Percentiles rank a stretch among this genome's conserved stretches.
These are phyloP conservation scores for Diaphora mendica DNA, from an alignment of 2,888 invertebrate species.

Conservation along the genomic window DNA sequence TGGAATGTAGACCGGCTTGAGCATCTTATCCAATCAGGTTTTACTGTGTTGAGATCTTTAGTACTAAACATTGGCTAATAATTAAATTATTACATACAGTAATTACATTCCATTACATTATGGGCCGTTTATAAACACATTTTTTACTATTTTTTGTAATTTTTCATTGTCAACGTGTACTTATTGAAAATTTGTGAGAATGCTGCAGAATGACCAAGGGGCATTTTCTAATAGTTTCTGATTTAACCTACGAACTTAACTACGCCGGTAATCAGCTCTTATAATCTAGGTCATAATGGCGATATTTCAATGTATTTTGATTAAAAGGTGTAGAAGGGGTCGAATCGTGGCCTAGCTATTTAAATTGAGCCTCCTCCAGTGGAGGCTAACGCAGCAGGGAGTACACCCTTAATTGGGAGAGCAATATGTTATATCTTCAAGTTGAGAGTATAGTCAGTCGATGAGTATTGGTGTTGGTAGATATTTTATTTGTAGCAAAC, in stretches of 20 bases:
- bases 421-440: conserved; percentile 80
- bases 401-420: conserved; percentile 82
- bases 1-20: neutral
- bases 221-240: conserved; percentile 77
- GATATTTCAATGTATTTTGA: conserved; percentile 36
- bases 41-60: neutral
- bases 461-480: conserved; percentile 56
- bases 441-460: conserved; percentile 55
- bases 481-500: neutral
- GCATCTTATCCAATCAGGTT: neutral
- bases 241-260: conserved; percentile 57
- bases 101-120: neutral
- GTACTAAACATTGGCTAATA: neutral
- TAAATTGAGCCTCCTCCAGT: conserved; percentile 76
- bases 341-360: conserved; percentile 80
- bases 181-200: conserved; percentile 71
- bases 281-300: conserved; percentile 38
- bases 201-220: conserved; percentile 74
- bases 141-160: conserved; percentile 55
- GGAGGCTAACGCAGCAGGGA: conserved; percentile 79
- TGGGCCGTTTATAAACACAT: neutral
- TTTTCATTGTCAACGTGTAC: conserved; percentile 74
- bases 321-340: conserved; percentile 58
- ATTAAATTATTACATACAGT: neutral
- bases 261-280: conserved; percentile 42